phyloP scores from a whole-genome alignment of 2,888 invertebrate genomes.

The Lucinisca nassula region DNA sequence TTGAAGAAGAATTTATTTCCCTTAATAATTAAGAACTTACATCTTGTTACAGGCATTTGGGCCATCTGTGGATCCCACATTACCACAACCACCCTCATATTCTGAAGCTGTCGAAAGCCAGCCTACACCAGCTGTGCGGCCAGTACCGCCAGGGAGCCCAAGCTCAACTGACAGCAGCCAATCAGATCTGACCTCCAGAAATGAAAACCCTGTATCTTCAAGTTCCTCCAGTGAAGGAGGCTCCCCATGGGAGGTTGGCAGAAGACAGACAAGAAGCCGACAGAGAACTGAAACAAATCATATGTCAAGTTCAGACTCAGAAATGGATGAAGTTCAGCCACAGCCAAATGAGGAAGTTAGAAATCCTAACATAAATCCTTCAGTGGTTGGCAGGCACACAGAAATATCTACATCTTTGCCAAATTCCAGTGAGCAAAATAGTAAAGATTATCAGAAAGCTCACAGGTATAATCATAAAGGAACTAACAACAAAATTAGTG shows the following conservation, averaged over 20 bases:
- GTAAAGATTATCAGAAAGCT: neutral
- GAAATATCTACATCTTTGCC: neutral
- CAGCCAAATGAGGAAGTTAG: neutral
- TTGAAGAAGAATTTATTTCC: too few species aligned
- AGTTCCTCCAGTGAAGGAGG: slow-evolving; percentile 56
- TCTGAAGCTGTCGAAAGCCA: slow-evolving; percentile 34
- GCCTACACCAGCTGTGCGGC: neutral
- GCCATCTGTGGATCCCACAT: slow-evolving; percentile 55
- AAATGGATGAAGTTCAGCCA: neutral
- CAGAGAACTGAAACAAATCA: slow-evolving; percentile 8
- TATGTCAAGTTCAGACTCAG: slow-evolving; percentile 59
- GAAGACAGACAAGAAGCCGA: slow-evolving; percentile 48
- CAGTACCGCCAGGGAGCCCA: slow-evolving; percentile 54
- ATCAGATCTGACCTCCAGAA: slow-evolving; percentile 10
- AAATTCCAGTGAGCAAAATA: neutral
- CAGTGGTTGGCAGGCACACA: neutral
- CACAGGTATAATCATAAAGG: neutral
- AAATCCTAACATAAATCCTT: neutral
- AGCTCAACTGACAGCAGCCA: slow-evolving; percentile 59
- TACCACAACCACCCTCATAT: slow-evolving; percentile 65
- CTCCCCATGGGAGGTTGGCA: slow-evolving; percentile 40
- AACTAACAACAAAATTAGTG: neutral
- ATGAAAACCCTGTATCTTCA: slow-evolving; percentile 26
- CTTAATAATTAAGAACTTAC: too few species aligned
- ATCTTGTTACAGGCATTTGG: slow-evolving; percentile 61